A percentile compares a stretch with the other conserved stretches of the same genome.
Evolutionary conservation across 1,140 invertebrate genomes (phyloP).

Genomic region (Brachionus angularis): DNA sequence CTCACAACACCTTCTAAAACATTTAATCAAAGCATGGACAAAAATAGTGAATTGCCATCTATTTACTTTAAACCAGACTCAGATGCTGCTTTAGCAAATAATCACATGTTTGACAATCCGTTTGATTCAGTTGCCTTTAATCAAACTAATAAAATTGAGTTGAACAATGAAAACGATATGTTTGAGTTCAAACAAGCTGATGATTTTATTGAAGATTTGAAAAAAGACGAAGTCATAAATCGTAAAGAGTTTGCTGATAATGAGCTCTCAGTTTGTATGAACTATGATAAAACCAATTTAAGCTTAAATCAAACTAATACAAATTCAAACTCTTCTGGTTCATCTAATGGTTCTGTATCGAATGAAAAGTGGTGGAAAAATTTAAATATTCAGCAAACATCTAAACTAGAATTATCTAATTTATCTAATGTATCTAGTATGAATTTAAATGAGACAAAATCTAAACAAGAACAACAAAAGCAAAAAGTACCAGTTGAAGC

Average conservation of each 20-base stretch:
- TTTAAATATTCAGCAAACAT: neutral
- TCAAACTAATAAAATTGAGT: no score
- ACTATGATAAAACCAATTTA: no score
- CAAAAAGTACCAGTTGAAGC: conserved; percentile 1
- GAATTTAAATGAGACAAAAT: no score
- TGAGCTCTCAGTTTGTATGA: conserved; percentile 10
- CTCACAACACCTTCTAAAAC: neutral
- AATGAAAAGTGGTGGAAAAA: conserved; percentile 34
- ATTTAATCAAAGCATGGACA: conserved; percentile 3
- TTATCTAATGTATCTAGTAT: neutral
- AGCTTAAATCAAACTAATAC: no score
- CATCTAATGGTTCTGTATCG: conserved; percentile 1
- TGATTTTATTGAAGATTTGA: conserved; percentile 8
- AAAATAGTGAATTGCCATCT: no score
- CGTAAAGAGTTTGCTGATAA: conserved; percentile 31
- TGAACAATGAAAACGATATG: no score
- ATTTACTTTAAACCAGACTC: no score
- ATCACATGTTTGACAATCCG: neutral
- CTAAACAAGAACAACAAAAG: neutral
- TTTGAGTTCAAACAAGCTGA: neutral
- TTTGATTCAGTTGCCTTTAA: neutral
- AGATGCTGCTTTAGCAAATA: no score
- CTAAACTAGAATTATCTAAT: neutral
- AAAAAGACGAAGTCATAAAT: conserved; percentile 13
- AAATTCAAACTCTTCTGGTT: no score